Percentiles rank a stretch among this genome's conserved stretches.
These are phyloP conservation scores for Odocoileus hemionus DNA, from an alignment of 2,113 vertebrate species.

Conservation along the genomic window DNA sequence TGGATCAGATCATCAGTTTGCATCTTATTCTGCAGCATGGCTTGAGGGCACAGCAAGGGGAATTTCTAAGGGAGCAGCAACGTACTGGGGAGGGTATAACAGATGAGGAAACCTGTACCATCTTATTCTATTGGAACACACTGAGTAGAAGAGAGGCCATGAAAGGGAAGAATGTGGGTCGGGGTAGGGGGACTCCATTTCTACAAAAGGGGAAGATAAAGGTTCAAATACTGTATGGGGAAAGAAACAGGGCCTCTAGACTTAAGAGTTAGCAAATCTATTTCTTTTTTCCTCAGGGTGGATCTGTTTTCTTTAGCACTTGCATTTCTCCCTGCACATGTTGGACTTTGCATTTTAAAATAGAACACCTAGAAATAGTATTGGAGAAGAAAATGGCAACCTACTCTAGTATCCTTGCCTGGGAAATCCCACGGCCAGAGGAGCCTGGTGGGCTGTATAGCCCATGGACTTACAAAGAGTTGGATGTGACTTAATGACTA, in stretches of 20 bases:
- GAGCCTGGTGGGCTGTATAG: background rate
- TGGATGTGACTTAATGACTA: background rate
- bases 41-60: background rate
- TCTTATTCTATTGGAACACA: background rate
- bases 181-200: background rate
- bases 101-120: background rate
- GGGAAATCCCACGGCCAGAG: background rate
- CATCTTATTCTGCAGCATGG: background rate
- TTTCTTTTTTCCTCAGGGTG: background rate
- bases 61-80: background rate
- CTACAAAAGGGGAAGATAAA: background rate
- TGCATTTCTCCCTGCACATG: constrained; percentile 2
- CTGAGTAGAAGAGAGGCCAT: background rate
- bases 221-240: background rate
- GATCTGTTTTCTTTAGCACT: background rate
- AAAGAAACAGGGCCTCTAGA: background rate
- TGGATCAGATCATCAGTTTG: background rate
- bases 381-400: background rate
- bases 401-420: background rate
- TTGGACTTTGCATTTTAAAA: constrained; percentile 17
- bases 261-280: background rate
- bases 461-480: background rate
- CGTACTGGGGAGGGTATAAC: background rate
- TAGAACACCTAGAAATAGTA: background rate
- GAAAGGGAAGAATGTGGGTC: background rate